Percentiles rank a stretch among this genome's conserved stretches.
These are phyloP conservation scores for Chironex yamaguchii DNA, from an alignment of 30 jellyfish, hydroid and myxozoan genomes.

Conservation along the genomic window DNA sequence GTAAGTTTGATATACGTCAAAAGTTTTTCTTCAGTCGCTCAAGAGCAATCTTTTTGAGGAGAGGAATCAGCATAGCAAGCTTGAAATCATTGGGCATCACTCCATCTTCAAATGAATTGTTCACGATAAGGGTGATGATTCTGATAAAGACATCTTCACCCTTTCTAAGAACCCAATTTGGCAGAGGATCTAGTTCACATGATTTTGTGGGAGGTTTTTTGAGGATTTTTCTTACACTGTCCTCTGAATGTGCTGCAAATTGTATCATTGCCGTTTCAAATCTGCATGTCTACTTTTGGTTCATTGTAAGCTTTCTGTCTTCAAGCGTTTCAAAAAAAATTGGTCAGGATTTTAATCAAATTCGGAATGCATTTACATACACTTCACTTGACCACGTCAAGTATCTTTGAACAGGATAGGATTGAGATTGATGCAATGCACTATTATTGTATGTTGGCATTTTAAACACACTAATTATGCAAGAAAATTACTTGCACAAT, in stretches of 20 bases:
- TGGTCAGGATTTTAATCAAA: neutral
- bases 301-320: constrained; percentile 15
- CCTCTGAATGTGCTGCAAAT: constrained; percentile 56
- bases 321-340: neutral
- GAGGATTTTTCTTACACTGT: constrained; percentile 24
- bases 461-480: too few relatives aligned
- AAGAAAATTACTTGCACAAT: too few relatives aligned
- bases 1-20: constrained; percentile 16
- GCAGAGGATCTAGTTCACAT: constrained; percentile 53
- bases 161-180: constrained; percentile 54
- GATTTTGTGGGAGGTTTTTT: constrained; percentile 31
- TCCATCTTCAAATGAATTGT: constrained; percentile 43
- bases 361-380: too few relatives aligned
- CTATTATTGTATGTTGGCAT: too few relatives aligned
- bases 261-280: constrained; percentile 39
- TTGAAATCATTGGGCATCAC: constrained; percentile 52
- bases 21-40: constrained; percentile 9
- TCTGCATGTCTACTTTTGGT: constrained; percentile 52
- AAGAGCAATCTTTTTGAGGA: constrained; percentile 33
- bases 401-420: too few relatives aligned
- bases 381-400: too few relatives aligned
- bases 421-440: too few relatives aligned
- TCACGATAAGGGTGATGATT: constrained; percentile 53
- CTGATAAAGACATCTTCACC: constrained; percentile 55
- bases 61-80: constrained; percentile 53